Conservation (phyloP, 2,797 vertebrate species). For the Babyrousa celebensis region DNA sequence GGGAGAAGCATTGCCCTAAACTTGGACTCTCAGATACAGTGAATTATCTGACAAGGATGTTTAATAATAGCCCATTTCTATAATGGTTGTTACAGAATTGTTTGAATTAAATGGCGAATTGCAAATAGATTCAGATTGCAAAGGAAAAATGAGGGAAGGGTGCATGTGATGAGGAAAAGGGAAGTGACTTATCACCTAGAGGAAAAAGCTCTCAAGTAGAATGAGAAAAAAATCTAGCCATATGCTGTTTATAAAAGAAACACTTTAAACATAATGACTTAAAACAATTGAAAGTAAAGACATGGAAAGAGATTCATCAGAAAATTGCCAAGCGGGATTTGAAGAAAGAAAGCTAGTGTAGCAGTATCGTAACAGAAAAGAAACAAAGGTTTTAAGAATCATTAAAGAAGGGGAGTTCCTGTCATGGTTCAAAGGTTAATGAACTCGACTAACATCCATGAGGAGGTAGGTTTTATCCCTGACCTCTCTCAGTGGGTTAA, state of each 20-base stretch:
- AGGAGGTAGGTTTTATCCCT: too few relatives aligned
- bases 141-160: conserved; percentile 9
- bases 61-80: background rate
- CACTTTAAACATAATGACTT: background rate
- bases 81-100: conserved; percentile 33
- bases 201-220: background rate
- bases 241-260: background rate
- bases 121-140: conserved; percentile 42
- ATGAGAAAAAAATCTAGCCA: conserved; percentile 19
- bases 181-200: background rate
- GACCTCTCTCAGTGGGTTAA: too few relatives aligned
- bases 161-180: background rate
- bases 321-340: background rate
- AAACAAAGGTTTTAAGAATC: background rate
- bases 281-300: background rate
- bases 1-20: background rate
- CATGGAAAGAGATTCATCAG: background rate
- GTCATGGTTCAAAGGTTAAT: too few relatives aligned
- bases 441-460: too few relatives aligned
- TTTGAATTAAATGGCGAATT: background rate
- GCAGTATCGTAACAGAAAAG: background rate
- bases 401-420: background rate
- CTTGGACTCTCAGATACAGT: background rate
- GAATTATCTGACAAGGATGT: background rate
- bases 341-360: background rate